Evolutionary conservation across 2,113 vertebrate genomes (phyloP).

Genomic region (Neopipo cinnamomea): DNA sequence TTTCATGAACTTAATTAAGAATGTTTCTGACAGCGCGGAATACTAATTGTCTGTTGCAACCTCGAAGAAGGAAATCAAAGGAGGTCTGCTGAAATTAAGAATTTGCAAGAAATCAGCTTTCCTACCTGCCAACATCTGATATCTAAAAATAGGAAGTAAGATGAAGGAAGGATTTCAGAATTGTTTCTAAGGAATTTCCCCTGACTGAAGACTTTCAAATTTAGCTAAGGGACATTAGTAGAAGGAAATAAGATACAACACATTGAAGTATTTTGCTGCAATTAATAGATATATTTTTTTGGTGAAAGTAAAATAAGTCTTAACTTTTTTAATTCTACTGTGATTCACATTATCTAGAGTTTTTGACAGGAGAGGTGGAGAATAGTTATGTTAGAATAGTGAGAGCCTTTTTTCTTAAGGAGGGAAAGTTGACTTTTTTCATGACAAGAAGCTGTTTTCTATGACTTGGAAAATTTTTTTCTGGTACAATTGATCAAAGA

Average conservation of each 20-base stretch:
- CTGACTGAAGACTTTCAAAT: not conserved
- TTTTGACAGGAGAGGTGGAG: not conserved
- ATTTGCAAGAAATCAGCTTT: conserved; percentile 1
- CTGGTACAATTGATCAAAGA: not conserved
- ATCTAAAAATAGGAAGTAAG: conserved; percentile 30
- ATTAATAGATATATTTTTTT: not conserved
- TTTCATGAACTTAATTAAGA: conserved; percentile 64
- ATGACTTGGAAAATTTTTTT: not conserved
- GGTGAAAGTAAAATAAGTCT: not conserved
- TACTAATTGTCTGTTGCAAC: conserved; percentile 38
- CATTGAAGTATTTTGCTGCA: not conserved
- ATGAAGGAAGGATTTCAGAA: not conserved
- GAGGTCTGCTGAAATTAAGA: conserved; percentile 10
- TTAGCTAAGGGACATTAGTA: not conserved
- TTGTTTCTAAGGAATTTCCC: conserved; percentile 6
- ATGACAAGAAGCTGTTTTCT: not conserved
- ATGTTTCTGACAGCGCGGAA: conserved; percentile 31
- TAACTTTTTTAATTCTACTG: not conserved
- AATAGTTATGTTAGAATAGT: not conserved
- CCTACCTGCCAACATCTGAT: conserved; percentile 34
- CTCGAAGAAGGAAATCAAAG: conserved; percentile 37
- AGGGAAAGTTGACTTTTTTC: not conserved
- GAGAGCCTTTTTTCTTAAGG: not conserved
- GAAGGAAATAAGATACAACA: not conserved
- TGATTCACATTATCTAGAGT: not conserved